Evolutionary conservation across 1,140 invertebrate genomes (phyloP).

Genomic region (Sminthurinus signatus): DNA sequence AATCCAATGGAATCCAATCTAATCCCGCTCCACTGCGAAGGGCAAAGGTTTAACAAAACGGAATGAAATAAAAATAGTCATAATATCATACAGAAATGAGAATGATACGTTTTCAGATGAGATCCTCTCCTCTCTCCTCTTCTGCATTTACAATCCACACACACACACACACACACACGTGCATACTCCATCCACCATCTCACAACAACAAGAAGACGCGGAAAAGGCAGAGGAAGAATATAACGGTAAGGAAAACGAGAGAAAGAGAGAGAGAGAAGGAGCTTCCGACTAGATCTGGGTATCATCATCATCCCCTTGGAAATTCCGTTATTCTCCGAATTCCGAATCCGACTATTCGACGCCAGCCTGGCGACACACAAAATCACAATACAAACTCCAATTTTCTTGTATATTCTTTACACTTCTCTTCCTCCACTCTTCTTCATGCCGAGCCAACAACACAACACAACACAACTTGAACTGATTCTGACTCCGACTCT

Average conservation of each 20-base stretch:
- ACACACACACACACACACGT: neutral
- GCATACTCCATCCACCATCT: neutral
- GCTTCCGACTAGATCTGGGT: neutral
- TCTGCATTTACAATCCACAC: no score
- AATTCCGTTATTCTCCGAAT: constrained; percentile 38
- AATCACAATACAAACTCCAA: constrained; percentile 40
- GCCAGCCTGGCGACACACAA: constrained; percentile 40
- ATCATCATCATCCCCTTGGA: constrained; percentile 27
- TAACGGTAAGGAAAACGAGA: neutral
- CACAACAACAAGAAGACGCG: no score
- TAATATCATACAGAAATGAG: constrained; percentile 34
- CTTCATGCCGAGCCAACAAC: neutral
- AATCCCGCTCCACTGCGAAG: constrained; percentile 24
- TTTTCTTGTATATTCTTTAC: constrained; percentile 23
- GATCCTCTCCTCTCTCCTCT: constrained; percentile 1
- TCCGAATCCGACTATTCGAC: no score
- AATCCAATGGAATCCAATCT: constrained; percentile 28
- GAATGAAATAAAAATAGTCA: constrained; percentile 37
- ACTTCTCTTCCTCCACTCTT: constrained; percentile 9
- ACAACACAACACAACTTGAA: no score
- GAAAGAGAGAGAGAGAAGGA: constrained; percentile 4
- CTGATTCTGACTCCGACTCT: no score
- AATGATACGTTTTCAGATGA: no score
- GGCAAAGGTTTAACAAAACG: constrained; percentile 30
- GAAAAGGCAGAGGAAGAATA: neutral